Percentiles rank a stretch among this genome's conserved stretches.
Conservation (phyloP, 2,888 invertebrate species). For the Pollenia griseotomentosa region DNA sequence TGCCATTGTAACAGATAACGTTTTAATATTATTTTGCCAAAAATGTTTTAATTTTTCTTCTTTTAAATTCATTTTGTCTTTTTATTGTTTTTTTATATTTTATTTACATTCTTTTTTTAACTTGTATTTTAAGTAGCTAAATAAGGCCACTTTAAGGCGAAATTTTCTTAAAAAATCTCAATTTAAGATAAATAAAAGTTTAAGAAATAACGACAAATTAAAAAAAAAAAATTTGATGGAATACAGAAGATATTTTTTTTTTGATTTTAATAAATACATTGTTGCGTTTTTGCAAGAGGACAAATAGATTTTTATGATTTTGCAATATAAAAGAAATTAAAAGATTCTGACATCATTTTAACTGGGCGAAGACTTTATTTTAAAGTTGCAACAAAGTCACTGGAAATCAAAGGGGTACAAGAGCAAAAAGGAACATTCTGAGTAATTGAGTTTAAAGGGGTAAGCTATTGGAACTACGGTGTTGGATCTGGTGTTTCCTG, state of each 20-base stretch:
- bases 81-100: neutral
- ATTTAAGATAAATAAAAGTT: constrained; percentile 53
- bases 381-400: neutral
- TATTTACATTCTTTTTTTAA: constrained; percentile 19
- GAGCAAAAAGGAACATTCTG: no score
- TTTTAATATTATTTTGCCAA: constrained; percentile 44
- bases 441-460: no score
- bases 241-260: constrained; percentile 26
- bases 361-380: no score
- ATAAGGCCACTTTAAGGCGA: constrained; percentile 54
- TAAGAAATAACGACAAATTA: neutral
- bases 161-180: constrained; percentile 62
- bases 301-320: neutral
- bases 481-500: no score
- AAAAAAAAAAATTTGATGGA: constrained; percentile 29
- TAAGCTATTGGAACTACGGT: no score
- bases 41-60: constrained; percentile 36
- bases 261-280: constrained; percentile 27
- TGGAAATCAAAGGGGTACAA: no score
- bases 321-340: no score
- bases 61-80: constrained; percentile 13
- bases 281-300: constrained; percentile 10
- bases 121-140: constrained; percentile 54
- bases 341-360: neutral
- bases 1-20: constrained; percentile 24